Percentiles rank a stretch among this genome's conserved stretches.
Evolutionary conservation across 2,113 vertebrate species (phyloP).

Genomic region (Prionailurus bengalensis): DNA sequence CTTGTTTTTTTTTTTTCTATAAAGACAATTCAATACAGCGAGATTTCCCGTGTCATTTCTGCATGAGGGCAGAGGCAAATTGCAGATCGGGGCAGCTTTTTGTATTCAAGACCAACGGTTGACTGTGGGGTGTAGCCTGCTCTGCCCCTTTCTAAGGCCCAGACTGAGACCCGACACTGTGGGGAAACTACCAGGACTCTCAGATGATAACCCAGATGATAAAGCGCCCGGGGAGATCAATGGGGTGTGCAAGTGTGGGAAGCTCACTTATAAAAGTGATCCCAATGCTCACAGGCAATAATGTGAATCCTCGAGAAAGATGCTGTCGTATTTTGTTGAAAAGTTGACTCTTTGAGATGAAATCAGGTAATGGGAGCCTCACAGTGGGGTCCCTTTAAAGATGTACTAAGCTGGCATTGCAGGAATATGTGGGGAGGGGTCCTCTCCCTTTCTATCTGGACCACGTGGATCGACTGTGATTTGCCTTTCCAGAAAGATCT

Average conservation of each 20-base stretch:
- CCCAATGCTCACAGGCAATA: rapidly evolving
- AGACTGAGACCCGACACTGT: background rate
- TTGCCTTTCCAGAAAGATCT: background rate
- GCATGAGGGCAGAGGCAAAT: background rate
- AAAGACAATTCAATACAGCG: background rate
- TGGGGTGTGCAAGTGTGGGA: rapidly evolving
- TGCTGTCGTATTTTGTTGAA: background rate
- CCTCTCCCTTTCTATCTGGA: background rate
- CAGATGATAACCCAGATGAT: background rate
- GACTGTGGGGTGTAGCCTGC: rapidly evolving
- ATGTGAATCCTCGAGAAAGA: background rate
- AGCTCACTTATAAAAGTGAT: no score
- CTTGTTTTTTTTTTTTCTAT: background rate
- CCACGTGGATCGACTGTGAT: no score
- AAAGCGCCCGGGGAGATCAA: background rate
- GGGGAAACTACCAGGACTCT: background rate
- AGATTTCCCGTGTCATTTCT: background rate
- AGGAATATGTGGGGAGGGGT: background rate
- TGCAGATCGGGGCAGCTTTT: background rate
- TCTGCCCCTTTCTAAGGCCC: background rate
- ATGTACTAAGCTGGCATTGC: rapidly evolving
- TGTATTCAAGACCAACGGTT: no score
- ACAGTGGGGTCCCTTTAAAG: background rate
- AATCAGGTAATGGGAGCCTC: background rate
- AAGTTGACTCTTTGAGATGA: background rate